Evolutionary conservation across 2,113 vertebrate species (phyloP), one percentile per base, ranked within the genome.

Genomic region (Cnemophilus loriae): DNA sequence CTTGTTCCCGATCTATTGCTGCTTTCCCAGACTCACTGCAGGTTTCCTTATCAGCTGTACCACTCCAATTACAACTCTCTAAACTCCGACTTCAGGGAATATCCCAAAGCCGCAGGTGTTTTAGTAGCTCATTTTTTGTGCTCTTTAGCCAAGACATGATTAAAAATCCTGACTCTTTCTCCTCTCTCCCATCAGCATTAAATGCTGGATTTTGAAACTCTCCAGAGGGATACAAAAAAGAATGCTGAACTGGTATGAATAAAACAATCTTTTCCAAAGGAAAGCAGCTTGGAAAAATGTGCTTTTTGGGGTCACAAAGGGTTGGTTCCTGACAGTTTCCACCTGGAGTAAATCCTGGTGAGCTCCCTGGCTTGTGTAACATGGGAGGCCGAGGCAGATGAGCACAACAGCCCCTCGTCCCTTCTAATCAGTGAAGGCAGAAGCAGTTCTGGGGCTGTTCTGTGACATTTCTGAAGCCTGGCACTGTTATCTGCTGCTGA

Each of bases 391-490:
- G 41, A 69, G 69, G 67, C 63, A 67, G n/a, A 79, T 39, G 83
- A 92, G 71, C 55, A 52, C 27, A 90, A 6, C 47, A 44, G 32
- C 9, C 35, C 74, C 55, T 77, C 0, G 1, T 78, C 35, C 35
- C 26, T 44, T 13, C 23, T 39, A 37, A n/a, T 6, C 6, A 1
- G 33, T 19, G 63, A 37, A 73, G 56, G 68, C 82, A 95, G 85
- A 47, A 63, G 84, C 47, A 47, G 35, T 50, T 88, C 57, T 33
- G 90, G 63, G 35, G 30, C 47, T 13, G 11, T 35, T 64, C 8
- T 23, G 33, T 95, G 93, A 82, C 84, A 71, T 91, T 95, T 81
- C 84, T 78, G 52, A 90, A 84, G 64, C 17, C 33, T 87, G 83
- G 75, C 73, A 76, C 42, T 46, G 63, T 59, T 79, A 47, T 91